Conservation (phyloP, 30 jellyfish, hydroid and myxozoan species). For the Hydractinia symbiolongicarpus region DNA sequence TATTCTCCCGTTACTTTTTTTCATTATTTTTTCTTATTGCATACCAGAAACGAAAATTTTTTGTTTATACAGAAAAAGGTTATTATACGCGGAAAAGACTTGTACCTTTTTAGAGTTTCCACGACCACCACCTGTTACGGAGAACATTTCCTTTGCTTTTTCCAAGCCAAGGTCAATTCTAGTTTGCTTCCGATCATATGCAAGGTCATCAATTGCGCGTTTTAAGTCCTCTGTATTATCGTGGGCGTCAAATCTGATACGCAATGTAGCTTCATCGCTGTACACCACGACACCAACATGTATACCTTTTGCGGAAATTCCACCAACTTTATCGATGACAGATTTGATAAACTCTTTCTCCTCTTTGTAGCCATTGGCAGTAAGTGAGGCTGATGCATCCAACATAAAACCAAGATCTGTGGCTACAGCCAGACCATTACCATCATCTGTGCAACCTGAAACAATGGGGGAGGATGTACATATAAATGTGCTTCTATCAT, state of each 20-base stretch:
- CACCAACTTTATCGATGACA: constrained; percentile 53
- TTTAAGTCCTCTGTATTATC: constrained; percentile 21
- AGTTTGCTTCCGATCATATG: constrained; percentile 62
- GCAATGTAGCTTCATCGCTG: constrained; percentile 62
- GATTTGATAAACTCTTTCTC: constrained; percentile 56
- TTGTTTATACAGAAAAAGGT: no score
- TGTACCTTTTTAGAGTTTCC: constrained; percentile 67
- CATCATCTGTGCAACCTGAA: constrained; percentile 47
- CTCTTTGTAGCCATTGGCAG: constrained; percentile 35
- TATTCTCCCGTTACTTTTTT: no score
- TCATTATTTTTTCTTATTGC: no score
- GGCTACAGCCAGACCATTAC: constrained; percentile 15
- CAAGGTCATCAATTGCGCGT: constrained; percentile 47
- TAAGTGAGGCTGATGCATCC: constrained; percentile 81
- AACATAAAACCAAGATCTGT: constrained; percentile 73
- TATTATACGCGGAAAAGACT: no score
- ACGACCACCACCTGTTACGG: constrained; percentile 62
- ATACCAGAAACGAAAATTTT: no score
- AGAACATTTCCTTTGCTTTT: constrained; percentile 45
- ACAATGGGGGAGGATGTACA: neutral
- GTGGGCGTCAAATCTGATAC: constrained; percentile 42
- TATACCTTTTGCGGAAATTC: constrained; percentile 69
- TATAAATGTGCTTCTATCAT: neutral
- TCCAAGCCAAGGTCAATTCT: constrained; percentile 74
- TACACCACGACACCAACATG: constrained; percentile 68